Evolutionary conservation across 2,888 invertebrate genomes (phyloP).

Genomic region (Pandemis corylana): DNA sequence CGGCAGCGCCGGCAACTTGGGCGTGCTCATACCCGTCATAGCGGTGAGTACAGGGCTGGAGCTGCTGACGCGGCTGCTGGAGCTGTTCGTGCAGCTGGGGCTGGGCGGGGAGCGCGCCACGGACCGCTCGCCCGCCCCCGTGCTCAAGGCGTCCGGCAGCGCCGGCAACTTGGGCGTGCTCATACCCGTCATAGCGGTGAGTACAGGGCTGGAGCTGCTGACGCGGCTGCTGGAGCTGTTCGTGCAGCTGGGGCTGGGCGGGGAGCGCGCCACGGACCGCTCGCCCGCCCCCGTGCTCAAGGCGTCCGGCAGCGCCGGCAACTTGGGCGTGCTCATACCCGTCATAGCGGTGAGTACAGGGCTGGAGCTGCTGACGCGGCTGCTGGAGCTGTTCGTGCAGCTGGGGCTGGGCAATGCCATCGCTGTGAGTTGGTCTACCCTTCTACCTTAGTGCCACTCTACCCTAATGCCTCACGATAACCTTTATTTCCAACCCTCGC

Average conservation of each 20-base stretch:
- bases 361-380: slow-evolving; percentile 92
- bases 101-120: slow-evolving; percentile 98
- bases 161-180: slow-evolving; percentile 99
- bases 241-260: slow-evolving; percentile 98
- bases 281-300: slow-evolving; percentile 89
- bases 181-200: slow-evolving; percentile 98
- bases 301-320: slow-evolving; percentile 98
- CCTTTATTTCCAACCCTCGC: slow-evolving; percentile 41
- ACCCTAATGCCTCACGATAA: no score
- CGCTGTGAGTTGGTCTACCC: no score
- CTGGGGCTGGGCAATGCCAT: slow-evolving; percentile 91
- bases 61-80: slow-evolving; percentile 94
- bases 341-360: slow-evolving; percentile 94
- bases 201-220: slow-evolving; percentile 90
- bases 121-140: slow-evolving; percentile 91
- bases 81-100: slow-evolving; percentile 98
- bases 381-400: slow-evolving; percentile 98
- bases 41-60: slow-evolving; percentile 92
- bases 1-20: slow-evolving; percentile 98
- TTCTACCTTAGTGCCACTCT: no score
- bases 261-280: slow-evolving; percentile 97
- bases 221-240: slow-evolving; percentile 97
- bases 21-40: slow-evolving; percentile 98
- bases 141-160: slow-evolving; percentile 95
- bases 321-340: slow-evolving; percentile 98